Evolutionary conservation across 2,888 invertebrate genomes (phyloP).

Genomic region (Mythimna pallens): DNA sequence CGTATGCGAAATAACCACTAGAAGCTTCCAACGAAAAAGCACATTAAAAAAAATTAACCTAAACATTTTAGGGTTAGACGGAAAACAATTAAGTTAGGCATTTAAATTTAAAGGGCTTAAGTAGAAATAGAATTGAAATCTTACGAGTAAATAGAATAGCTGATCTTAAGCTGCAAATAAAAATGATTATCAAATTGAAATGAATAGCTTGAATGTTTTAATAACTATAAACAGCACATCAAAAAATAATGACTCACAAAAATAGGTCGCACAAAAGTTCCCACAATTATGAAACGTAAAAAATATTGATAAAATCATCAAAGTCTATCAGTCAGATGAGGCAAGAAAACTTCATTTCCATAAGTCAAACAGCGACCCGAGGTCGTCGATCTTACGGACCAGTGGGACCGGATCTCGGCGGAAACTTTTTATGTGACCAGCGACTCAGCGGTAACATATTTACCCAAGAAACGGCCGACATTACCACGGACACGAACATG

Average conservation of each 20-base stretch:
- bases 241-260: constrained; percentile 2
- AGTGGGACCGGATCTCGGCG: constrained; percentile 87
- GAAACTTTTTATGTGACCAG: constrained; percentile 87
- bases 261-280: constrained; percentile 49
- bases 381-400: constrained; percentile 88
- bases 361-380: constrained; percentile 87
- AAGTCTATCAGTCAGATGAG: constrained; percentile 79
- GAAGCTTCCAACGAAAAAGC: constrained; percentile 10
- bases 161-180: background rate
- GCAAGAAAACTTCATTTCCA: constrained; percentile 87
- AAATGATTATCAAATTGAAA: constrained; percentile 9
- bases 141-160: background rate
- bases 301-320: constrained; percentile 72
- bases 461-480: constrained; percentile 77
- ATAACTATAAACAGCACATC: constrained; percentile 7
- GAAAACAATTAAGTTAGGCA: background rate
- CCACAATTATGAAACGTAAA: constrained; percentile 60
- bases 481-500: constrained; percentile 59
- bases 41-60: background rate
- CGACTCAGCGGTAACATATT: constrained; percentile 82
- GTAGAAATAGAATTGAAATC: background rate
- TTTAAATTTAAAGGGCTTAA: background rate
- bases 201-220: background rate
- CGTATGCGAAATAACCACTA: constrained; percentile 45
- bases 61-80: background rate